These are phyloP conservation scores for Cryptophagus acutangulus DNA, from an alignment of 2,888 invertebrate genomes.

Conservation along the genomic window DNA sequence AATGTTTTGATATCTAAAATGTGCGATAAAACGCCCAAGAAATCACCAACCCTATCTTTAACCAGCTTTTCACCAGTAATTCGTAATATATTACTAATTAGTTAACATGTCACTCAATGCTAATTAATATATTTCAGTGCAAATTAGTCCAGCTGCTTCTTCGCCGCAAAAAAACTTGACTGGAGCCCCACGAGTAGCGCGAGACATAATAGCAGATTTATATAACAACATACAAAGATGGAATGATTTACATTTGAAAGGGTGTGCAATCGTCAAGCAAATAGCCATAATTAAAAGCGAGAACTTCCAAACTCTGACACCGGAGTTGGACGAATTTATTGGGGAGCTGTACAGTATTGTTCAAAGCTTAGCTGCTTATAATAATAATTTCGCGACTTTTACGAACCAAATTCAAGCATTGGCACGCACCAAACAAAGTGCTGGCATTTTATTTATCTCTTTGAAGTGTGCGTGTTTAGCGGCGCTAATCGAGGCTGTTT, in stretches of 20 bases:
- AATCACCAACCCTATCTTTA: no score
- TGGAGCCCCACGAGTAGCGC: conserved; percentile 52
- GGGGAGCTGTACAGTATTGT: conserved; percentile 33
- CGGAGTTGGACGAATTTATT: conserved; percentile 28
- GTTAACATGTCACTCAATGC: background rate
- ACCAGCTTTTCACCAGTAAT: conserved; percentile 32
- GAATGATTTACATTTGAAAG: conserved; percentile 50
- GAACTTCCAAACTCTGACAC: conserved; percentile 24
- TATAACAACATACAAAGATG: conserved; percentile 52
- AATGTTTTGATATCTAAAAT: no score
- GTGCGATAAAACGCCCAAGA: conserved; percentile 23
- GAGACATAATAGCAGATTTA: conserved; percentile 55
- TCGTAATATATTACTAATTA: conserved; percentile 22
- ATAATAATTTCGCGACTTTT: conserved; percentile 32
- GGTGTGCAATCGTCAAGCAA: conserved; percentile 44
- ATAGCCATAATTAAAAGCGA: conserved; percentile 39
- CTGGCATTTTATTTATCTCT: conserved; percentile 40
- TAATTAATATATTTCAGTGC: conserved; percentile 37
- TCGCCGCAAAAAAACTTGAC: conserved; percentile 52
- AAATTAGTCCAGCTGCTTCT: conserved; percentile 41
- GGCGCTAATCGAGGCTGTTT: conserved; percentile 32
- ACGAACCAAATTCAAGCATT: conserved; percentile 39
- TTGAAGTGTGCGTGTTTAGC: conserved; percentile 34
- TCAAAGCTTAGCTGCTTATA: conserved; percentile 28
- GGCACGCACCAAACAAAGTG: conserved; percentile 38